These are phyloP conservation scores for Apodemus sylvaticus DNA, from an alignment of 2,113 vertebrate species.

Conservation along the genomic window DNA sequence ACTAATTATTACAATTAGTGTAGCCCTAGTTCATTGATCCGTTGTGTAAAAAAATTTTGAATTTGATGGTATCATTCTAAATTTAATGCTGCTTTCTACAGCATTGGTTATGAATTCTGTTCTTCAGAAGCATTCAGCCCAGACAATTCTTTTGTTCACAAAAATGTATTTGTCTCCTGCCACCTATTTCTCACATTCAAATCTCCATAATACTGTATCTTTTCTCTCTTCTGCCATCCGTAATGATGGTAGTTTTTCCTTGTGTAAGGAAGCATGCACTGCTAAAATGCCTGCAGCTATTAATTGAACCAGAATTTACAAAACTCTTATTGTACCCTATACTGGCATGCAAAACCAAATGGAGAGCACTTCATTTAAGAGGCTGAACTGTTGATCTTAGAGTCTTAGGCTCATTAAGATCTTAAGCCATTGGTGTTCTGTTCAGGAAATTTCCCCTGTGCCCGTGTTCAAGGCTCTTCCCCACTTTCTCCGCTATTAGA, in stretches of 20 bases:
- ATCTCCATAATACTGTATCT: background rate
- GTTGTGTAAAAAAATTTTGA: background rate
- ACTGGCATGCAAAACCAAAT: background rate
- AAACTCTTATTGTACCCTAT: background rate
- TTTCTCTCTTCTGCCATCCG: background rate
- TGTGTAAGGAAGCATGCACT: background rate
- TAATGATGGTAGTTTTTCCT: background rate
- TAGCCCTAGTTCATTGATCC: too few species aligned
- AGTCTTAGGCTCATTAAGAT: too few species aligned
- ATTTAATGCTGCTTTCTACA: background rate
- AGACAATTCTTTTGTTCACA: background rate
- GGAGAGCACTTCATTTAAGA: background rate
- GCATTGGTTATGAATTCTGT: background rate
- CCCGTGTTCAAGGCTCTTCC: too few species aligned
- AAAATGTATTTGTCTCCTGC: background rate
- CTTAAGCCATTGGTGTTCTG: too few species aligned
- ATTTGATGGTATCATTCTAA: background rate
- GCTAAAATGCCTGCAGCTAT: background rate
- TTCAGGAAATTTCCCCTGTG: too few species aligned
- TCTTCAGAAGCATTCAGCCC: background rate
- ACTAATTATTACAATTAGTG: background rate
- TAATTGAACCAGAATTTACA: background rate
- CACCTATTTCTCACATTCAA: background rate
- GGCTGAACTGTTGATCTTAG: too few species aligned
- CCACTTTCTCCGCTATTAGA: too few species aligned